Base-by-base conservation (phyloP, 2,797 vertebrate species). In the Enteromius mattozi region DNA sequence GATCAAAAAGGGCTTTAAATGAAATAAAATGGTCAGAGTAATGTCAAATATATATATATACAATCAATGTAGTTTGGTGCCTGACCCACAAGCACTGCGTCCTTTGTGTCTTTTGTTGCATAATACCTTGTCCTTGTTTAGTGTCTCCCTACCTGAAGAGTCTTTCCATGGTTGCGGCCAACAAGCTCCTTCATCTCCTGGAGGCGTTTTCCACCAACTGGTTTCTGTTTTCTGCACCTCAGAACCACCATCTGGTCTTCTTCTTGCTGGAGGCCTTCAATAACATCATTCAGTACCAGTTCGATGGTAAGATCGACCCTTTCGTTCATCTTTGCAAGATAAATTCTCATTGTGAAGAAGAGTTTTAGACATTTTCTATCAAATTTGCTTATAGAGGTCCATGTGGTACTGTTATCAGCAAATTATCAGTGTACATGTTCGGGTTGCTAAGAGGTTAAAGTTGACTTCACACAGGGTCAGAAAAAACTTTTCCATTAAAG, bases 261-360 rank as follows among this genome's bases (percentile, higher is more conserved):
- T 99, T 99, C 90, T 94, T 99, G 68, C 94, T 99, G 0, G 98
- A 99, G 88, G 97, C 97, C 86, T 99, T 99, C 90, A 99, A 99
- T 92, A 99, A 99, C 87, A 98, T 99, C 42, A 99, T 99, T 89
- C 98, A 99, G 94, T 99, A 99, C 89, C 98, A 99, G 91, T 99
- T 99, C 93, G 98, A 99, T 21, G 98, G 98, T 99, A 77, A 40
- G 81, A 30, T 30, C 3, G 5, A 66, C 19, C 33, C 51, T 78
- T 35, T 17, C 0, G 2, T 21, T 42, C 0, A 27, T 61, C n/a
- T 42, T 27, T 42, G 37, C 54, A 6, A 63, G 19, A 56, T 59
- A 1, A 16, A 16, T n/a, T 69, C 27, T 30, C 2, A 37, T 63
- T 33, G 68, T 49, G 42, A n/a, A 66, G 19, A 0, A 37, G 33